Evolutionary conservation across 2,113 vertebrate genomes (phyloP), one percentile per base, ranked within the genome.

Genomic region (Jacana jacana): DNA sequence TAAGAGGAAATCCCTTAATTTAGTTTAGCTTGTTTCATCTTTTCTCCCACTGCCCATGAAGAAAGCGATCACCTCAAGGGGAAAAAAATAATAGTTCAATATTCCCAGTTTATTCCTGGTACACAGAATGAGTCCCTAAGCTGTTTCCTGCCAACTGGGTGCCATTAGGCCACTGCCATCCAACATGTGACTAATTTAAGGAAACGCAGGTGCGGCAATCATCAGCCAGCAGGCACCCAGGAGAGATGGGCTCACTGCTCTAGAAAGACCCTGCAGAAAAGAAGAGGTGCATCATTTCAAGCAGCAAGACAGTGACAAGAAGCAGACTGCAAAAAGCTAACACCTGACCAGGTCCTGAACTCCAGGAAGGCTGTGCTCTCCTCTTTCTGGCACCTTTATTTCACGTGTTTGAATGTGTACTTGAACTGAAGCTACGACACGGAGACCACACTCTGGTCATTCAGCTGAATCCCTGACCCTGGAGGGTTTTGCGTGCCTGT

Each of bases 1-100:
- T 89, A 94, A 93, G 73, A 79, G 77, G 77, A 96, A 96, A 96
- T 92, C 90, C 81, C 93, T 96, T 96, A 93, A 96, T 96, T 92
- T 86, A 87, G 90, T 96, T 97, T 81, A 84, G 57, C 23, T 86
- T 89, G 58, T 88, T 95, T 88, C 31, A 17, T 88, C 72, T 96
- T 81, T 89, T 91, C 88, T 96, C 77, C 64, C 71, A 77, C 86
- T 81, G 61, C 72, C 90, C 76, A 55, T 49, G 65, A 96, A 96
- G 70, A 86, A 93, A 92, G 86, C 0, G 2, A 92, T 86, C 64
- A 92, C 69, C 60, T 65, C 1, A 0, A 25, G 46, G 7, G 39
- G 51, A 11, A 5, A 31, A 46, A 57, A 93, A 93, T 84, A 81
- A 88, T 86, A 88, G 80, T 90, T 83, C 77, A 86, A 95, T 96